phyloP scores from a whole-genome alignment of 2,113 vertebrate genomes.

The Etheostoma spectabile region DNA sequence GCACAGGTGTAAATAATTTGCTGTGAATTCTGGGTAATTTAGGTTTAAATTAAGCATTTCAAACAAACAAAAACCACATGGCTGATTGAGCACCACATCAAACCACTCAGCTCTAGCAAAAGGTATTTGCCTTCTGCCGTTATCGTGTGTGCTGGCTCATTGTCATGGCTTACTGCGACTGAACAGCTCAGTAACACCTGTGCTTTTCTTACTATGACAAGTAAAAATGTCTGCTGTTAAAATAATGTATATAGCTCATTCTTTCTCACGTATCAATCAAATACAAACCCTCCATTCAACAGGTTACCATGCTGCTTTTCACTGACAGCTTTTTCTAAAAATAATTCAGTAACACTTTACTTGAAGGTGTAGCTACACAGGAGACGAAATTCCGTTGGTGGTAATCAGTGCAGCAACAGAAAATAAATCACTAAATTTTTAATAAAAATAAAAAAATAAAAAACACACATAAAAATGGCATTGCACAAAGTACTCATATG shows the following conservation, averaged over 20 bases:
- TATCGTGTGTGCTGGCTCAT: not conserved
- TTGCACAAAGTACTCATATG: no score
- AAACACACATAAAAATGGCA: no score
- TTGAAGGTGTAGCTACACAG: no score
- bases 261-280: not conserved
- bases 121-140: not conserved
- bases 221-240: conserved; percentile 1
- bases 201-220: not conserved
- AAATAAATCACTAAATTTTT: no score
- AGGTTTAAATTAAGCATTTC: not conserved
- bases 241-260: not conserved
- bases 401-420: no score
- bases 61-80: not conserved
- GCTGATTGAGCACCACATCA: no score
- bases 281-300: not conserved
- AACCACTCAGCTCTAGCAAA: not conserved
- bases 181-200: not conserved
- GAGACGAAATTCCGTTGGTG: no score
- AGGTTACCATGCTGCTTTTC: not conserved
- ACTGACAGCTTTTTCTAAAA: not conserved
- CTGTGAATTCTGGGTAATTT: not conserved
- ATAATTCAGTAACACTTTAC: not conserved
- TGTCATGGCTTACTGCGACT: not conserved
- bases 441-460: no score
- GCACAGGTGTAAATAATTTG: not conserved